Evolutionary conservation across 2,888 invertebrate species (phyloP), one percentile per base, ranked within the genome.

Genomic region (Sialis fuliginosa): DNA sequence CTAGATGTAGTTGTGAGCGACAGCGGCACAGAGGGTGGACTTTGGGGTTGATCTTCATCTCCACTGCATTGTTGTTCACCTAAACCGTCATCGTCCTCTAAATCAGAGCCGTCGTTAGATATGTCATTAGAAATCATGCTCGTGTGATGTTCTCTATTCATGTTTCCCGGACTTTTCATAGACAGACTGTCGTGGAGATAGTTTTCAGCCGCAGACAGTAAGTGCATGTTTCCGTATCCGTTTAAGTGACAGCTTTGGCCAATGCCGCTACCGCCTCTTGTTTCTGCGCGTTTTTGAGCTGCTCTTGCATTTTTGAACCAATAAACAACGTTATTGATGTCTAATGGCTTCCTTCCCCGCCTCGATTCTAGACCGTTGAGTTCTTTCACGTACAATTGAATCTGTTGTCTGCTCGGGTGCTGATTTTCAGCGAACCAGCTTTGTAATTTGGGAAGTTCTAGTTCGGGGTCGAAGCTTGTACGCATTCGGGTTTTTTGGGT

Each of bases 291-390:
- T 60, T 95, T 91, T 62, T 91, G 89, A 1, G 93, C 93, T 1
- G 96, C 96, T 45, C 97, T 74, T 0, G 96, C 95, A 61, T 96
- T 96, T 64, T 96, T 95, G 67, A 98, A 98, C 91, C 91, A 91
- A 59, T 91, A 91, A 10, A 93, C 92, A 10, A 95, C 92, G 61
- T 95, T 95, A 60, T 92, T 92, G 5, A 95, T 84, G 64, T 96
- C 95, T 46, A 96, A 69, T 0, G 93, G 93, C 60, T 95, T 92
- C 43, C 95, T 74, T 1, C 93, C 95, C 46, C 89, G 75, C 39
- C 96, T 75, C 45, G 93, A 95, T 59, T 93, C 92, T 52, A 95
- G 68, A 49, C 81, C 79, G 63, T 98, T 98, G 53, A 98, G 69
- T 60, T 93, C 92, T 56, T 87, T 81, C 48, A 97, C 90, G 66